Percentiles rank a stretch among this genome's conserved stretches.
These are phyloP conservation scores for Chrysaora quinquecirrha DNA, from an alignment of 30 jellyfish, hydroid and myxozoan species.

Conservation along the genomic window DNA sequence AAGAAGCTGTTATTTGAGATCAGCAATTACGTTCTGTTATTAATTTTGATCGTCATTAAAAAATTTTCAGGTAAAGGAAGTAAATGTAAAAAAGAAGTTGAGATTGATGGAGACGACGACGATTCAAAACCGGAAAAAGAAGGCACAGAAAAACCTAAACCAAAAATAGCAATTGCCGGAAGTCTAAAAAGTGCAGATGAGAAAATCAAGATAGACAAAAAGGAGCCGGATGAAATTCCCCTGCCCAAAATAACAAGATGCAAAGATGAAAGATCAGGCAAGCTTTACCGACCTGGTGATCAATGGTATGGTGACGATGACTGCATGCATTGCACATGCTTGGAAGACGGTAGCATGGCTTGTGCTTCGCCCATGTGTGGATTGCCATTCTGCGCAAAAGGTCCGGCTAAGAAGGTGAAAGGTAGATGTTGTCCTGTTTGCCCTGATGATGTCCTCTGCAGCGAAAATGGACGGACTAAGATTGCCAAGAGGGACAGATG, in stretches of 20 bases:
- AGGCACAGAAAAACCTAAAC: background rate
- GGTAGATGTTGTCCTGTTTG: slow-evolving; percentile 93
- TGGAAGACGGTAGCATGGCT: slow-evolving; percentile 43
- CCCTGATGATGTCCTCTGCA: slow-evolving; percentile 64
- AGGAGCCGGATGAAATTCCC: background rate
- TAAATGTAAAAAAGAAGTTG: too few species aligned
- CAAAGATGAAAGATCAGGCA: slow-evolving; percentile 25
- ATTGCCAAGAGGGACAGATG: slow-evolving; percentile 60
- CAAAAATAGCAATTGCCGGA: background rate
- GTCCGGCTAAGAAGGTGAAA: slow-evolving; percentile 47
- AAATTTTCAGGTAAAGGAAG: too few species aligned
- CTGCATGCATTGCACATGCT: slow-evolving; percentile 79
- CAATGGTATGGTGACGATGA: slow-evolving; percentile 81
- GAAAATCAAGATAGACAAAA: background rate
- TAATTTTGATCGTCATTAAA: too few species aligned
- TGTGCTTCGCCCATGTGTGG: slow-evolving; percentile 91
- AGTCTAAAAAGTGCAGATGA: background rate
- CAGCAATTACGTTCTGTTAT: too few species aligned
- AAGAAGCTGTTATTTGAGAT: too few species aligned
- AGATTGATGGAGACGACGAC: too few species aligned
- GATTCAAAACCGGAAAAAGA: too few species aligned
- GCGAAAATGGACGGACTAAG: slow-evolving; percentile 28
- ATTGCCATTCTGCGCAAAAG: slow-evolving; percentile 75
- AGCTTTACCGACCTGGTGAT: slow-evolving; percentile 46
- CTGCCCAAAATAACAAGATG: slow-evolving; percentile 15